Evolutionary conservation across 2,888 invertebrate genomes (phyloP).

Genomic region (Cheilosia vulpina): DNA sequence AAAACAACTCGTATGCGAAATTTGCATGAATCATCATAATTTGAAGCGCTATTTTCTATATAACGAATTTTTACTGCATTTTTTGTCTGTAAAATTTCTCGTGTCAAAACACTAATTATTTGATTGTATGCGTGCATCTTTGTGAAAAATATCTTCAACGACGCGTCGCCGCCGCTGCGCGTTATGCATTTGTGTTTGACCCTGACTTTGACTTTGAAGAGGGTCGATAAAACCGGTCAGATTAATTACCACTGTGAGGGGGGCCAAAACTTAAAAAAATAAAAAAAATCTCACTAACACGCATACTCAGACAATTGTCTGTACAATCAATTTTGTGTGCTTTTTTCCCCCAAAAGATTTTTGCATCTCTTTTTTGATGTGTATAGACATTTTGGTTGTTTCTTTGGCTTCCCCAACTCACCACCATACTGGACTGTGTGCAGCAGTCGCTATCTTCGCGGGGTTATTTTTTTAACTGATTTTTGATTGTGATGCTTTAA

Average conservation of each 20-base stretch:
- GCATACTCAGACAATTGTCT: slow-evolving; percentile 34
- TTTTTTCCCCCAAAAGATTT: slow-evolving; percentile 17
- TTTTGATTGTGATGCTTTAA: slow-evolving; percentile 56
- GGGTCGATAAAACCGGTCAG: slow-evolving; percentile 74
- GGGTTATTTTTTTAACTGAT: slow-evolving; percentile 31
- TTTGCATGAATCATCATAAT: slow-evolving; percentile 24
- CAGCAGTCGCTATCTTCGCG: slow-evolving; percentile 31
- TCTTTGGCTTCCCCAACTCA: slow-evolving; percentile 67
- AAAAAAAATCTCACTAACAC: slow-evolving; percentile 32
- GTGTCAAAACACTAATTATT: slow-evolving; percentile 58
- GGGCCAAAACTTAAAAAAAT: slow-evolving; percentile 10
- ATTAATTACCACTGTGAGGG: slow-evolving; percentile 61
- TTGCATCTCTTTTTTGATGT: slow-evolving; percentile 25
- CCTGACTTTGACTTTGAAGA: slow-evolving; percentile 75
- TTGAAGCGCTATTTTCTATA: not conserved
- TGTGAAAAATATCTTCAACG: slow-evolving; percentile 7
- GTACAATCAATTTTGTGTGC: slow-evolving; percentile 68
- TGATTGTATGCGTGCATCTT: slow-evolving; percentile 42
- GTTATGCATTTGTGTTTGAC: slow-evolving; percentile 64
- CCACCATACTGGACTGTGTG: slow-evolving; percentile 40
- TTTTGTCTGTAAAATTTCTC: slow-evolving; percentile 57
- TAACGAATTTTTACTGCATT: not conserved
- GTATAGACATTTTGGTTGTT: slow-evolving; percentile 29
- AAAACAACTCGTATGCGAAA: not conserved
- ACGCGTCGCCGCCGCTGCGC: slow-evolving; percentile 33